Evolutionary conservation across 1,140 invertebrate species (phyloP), one percentile per base, ranked within the genome.

Genomic region (Pseudachorutes palmiensis): DNA sequence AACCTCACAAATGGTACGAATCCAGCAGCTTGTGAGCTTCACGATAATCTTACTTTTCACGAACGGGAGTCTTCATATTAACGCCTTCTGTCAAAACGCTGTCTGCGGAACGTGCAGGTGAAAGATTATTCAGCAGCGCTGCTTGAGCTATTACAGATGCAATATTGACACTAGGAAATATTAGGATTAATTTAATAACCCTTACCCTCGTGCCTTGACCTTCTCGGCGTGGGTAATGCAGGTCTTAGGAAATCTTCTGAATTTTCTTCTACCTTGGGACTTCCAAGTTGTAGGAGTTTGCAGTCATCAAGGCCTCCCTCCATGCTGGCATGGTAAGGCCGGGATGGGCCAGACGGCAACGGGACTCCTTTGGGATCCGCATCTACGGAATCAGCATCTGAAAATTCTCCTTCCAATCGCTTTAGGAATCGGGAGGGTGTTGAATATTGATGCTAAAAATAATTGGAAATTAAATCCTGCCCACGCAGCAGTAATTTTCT

Each of bases 281-380:
- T 76, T 55, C 77, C 75, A 1, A 80, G 76, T 45, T 69, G 68
- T 29, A 80, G 67, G 16, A 80, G 70, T 30, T 76, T 75, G 29
- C 71, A 64, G 66, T 80, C 76, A 65, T 79, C 75, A 1, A 80
- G 69, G 1, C 78, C 78, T 48, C 78, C 78, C 69, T 80, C 79
- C 67, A 79, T 74, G 0, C 77, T 78, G 19, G 76, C 76, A 68
- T 77, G 76, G 26, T 76, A 62, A 2, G 69, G 70, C 16, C 76
- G 69, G 9, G 36, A 9, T 19, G 36, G 36, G 19, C 3, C 12
- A 9, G 55, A 32, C 32, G 51, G 28, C 16, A 19, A 24, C 30
- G 59, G 31, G 9, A 29, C 3, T 22, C 3, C 12, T 63, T 26
- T 5, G 3, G 3, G 32, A 62, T 30, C 28, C 12, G 32, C 30